These are phyloP conservation scores for Orientallactaga sibirica DNA, from an alignment of 2,797 vertebrate species.

Conservation along the genomic window DNA sequence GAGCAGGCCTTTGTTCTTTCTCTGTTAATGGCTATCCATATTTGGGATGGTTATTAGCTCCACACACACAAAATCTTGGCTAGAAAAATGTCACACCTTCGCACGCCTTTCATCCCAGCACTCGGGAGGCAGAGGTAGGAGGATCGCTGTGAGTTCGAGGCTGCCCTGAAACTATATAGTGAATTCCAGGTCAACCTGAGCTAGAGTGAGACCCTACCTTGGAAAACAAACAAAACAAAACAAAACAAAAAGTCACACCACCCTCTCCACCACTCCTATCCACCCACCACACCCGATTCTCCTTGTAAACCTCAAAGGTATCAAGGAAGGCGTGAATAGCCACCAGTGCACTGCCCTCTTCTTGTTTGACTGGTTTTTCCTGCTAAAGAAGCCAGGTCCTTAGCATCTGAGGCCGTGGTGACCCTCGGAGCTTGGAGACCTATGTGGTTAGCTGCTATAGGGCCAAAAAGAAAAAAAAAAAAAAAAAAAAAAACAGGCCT, in stretches of 20 bases:
- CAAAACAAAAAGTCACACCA: background rate
- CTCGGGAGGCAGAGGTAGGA: too few species aligned
- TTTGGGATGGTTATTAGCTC: slow-evolving; percentile 50
- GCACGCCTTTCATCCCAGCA: too few species aligned
- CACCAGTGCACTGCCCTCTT: slow-evolving; percentile 70
- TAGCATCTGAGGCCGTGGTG: slow-evolving; percentile 77
- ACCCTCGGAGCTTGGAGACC: slow-evolving; percentile 79
- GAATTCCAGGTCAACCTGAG: too few species aligned
- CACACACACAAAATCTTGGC: slow-evolving; percentile 41
- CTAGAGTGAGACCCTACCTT: too few species aligned
- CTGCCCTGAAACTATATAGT: too few species aligned
- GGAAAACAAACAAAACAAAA: too few species aligned
- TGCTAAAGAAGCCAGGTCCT: slow-evolving; percentile 70
- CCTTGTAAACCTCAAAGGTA: slow-evolving; percentile 54
- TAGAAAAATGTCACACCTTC: background rate
- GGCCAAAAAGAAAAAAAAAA: background rate
- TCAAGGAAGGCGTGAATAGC: slow-evolving; percentile 71
- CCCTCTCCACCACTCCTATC: background rate
- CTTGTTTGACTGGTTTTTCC: slow-evolving; percentile 85
- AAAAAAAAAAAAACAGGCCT: slow-evolving; percentile 46
- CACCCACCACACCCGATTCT: slow-evolving; percentile 1
- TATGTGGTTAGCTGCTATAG: slow-evolving; percentile 72
- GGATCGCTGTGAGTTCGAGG: too few species aligned
- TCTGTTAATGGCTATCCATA: background rate
- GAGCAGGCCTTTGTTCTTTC: background rate